Percentiles rank a stretch among this genome's conserved stretches.
phyloP scores from a whole-genome alignment of 2,888 invertebrate species.

The Tachina grossa region DNA sequence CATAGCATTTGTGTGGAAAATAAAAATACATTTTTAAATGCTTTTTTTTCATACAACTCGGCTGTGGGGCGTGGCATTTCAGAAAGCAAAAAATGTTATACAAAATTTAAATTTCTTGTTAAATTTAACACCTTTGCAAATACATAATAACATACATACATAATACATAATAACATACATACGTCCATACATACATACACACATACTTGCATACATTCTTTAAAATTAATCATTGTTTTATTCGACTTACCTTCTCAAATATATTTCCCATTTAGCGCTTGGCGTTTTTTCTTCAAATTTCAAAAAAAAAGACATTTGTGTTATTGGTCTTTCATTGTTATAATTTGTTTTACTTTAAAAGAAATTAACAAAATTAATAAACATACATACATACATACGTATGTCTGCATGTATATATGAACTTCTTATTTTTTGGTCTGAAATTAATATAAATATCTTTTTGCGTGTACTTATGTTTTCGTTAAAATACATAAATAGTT shows the following conservation, averaged over 20 bases:
- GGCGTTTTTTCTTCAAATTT: constrained; percentile 31
- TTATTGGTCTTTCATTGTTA: background rate
- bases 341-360: background rate
- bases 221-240: background rate
- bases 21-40: too few species aligned
- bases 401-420: too few species aligned
- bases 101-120: background rate
- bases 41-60: too few species aligned
- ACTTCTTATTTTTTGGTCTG: constrained; percentile 1
- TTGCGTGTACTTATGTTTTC: constrained; percentile 60
- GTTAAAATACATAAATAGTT: constrained; percentile 40
- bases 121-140: constrained; percentile 19
- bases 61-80: background rate
- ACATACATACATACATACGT: too few species aligned
- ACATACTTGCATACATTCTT: too few species aligned
- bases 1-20: too few species aligned
- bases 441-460: constrained; percentile 44
- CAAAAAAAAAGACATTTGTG: constrained; percentile 42
- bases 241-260: background rate
- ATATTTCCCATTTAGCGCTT: constrained; percentile 48
- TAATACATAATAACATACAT: background rate
- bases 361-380: background rate
- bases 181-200: too few species aligned
- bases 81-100: background rate
- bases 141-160: background rate